phyloP scores from a whole-genome alignment of 2,113 vertebrate species.

The Balaenoptera acutorostrata region DNA sequence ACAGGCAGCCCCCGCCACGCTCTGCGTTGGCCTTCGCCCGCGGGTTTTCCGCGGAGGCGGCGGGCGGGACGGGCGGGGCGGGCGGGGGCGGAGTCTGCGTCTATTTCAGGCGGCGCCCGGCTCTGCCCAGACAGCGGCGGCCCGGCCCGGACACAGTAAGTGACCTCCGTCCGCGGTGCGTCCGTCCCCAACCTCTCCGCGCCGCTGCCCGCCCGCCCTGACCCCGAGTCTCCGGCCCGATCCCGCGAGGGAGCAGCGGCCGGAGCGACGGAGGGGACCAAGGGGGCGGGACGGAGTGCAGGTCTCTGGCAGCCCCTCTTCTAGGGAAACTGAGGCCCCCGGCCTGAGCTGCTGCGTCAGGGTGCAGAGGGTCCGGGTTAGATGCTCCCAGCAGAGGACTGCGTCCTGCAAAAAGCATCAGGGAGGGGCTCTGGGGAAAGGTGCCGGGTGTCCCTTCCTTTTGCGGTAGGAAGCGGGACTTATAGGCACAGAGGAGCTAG shows the following conservation, averaged over 20 bases:
- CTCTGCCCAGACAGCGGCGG: neutral
- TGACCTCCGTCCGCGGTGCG: neutral
- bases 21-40: neutral
- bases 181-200: neutral
- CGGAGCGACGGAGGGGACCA: neutral
- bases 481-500: neutral
- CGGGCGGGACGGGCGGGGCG: neutral
- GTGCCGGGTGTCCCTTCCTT: neutral
- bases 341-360: neutral
- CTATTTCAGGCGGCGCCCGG: slow-evolving; percentile 21
- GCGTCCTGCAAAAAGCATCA: neutral
- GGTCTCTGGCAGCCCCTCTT: neutral
- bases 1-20: neutral
- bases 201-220: neutral
- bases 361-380: neutral
- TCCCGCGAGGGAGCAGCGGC: neutral
- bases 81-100: neutral
- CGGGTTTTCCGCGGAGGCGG: slow-evolving; percentile 55
- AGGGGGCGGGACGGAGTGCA: no score
- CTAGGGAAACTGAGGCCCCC: neutral
- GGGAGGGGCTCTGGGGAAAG: neutral
- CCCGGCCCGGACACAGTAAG: slow-evolving; percentile 39
- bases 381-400: neutral
- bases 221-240: no score
- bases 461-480: neutral